Conservation (phyloP, 2,797 vertebrate species). For the Momotus momota region DNA sequence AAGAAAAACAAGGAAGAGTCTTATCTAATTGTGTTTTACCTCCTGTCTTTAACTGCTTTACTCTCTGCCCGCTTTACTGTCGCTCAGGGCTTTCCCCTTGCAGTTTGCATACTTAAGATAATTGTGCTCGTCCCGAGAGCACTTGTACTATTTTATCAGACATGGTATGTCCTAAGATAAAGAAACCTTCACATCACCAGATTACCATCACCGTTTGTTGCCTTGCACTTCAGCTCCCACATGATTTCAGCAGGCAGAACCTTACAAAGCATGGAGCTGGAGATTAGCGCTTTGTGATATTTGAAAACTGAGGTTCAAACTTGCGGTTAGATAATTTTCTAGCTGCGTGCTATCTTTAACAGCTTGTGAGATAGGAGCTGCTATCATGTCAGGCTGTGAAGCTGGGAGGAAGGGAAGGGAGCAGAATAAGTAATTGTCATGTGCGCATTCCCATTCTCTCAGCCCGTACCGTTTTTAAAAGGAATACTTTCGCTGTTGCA, state of each 20-base stretch:
- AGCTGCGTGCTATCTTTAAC: not conserved
- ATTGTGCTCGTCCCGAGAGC: not conserved
- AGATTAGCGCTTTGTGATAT: not conserved
- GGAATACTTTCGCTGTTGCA: not conserved
- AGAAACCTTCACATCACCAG: not conserved
- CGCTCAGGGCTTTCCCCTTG: not conserved
- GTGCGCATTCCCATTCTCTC: not conserved
- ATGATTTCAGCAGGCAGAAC: not conserved
- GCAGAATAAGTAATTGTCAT: not conserved
- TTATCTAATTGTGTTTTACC: not conserved
- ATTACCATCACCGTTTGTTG: not conserved
- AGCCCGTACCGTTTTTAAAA: not conserved
- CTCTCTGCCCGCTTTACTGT: not conserved
- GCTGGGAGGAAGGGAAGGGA: not conserved
- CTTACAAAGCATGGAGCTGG: not conserved
- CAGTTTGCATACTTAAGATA: not conserved
- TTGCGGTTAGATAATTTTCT: not conserved
- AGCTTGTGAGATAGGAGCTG: not conserved
- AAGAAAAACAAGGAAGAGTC: not conserved
- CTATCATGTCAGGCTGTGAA: not conserved
- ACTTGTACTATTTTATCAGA: slow-evolving; percentile 3
- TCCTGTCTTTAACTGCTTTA: not conserved
- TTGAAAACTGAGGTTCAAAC: not conserved
- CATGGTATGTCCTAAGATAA: not conserved
- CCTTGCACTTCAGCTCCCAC: not conserved